Percentiles rank a stretch among this genome's conserved stretches.
Conservation (phyloP, 2,797 vertebrate genomes). For the Pangasius macronema region DNA sequence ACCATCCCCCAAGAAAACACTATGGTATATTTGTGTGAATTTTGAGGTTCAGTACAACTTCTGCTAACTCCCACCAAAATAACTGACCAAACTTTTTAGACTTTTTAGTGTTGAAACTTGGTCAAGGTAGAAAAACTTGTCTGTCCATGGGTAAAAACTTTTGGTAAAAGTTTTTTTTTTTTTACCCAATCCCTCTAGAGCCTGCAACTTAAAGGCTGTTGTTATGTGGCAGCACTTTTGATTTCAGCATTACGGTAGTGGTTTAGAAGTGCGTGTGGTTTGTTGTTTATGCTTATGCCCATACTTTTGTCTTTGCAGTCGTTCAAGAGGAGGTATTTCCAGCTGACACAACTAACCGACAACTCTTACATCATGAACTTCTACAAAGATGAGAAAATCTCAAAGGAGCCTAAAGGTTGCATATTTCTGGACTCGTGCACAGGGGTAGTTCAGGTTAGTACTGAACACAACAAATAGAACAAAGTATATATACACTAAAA, state of each 20-base stretch:
- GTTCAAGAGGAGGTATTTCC: conserved; percentile 97
- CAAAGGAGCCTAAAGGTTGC: conserved; percentile 98
- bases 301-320: conserved; percentile 75
- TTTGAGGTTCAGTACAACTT: background rate
- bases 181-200: background rate
- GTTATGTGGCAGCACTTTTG: background rate
- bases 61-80: too few species aligned
- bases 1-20: background rate
- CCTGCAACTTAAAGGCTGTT: background rate
- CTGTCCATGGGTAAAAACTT: background rate
- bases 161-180: background rate
- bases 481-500: too few species aligned
- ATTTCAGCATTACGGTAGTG: background rate
- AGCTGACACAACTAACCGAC: conserved; percentile 95
- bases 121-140: background rate
- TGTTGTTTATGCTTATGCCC: background rate
- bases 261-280: background rate
- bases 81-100: background rate
- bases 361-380: conserved; percentile 99
- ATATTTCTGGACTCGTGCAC: conserved; percentile 99
- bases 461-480: background rate
- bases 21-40: background rate
- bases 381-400: conserved; percentile 99
- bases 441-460: conserved; percentile 91
- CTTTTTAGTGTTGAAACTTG: background rate